These are phyloP conservation scores for Parapsyche elsis DNA, from an alignment of 1,140 invertebrate species.

Conservation along the genomic window DNA sequence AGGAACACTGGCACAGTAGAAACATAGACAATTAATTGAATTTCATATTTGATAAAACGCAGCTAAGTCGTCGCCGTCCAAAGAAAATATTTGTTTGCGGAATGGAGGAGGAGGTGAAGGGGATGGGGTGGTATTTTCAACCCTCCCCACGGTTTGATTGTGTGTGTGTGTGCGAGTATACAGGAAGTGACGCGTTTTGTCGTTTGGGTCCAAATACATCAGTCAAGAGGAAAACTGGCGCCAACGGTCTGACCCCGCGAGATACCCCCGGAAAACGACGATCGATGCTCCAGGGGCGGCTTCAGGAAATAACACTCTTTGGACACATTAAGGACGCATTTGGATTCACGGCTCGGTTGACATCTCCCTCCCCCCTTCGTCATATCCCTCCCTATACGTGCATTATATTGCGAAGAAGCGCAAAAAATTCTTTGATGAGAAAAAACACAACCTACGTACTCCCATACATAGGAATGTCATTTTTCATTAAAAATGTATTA, in stretches of 20 bases:
- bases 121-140: neutral
- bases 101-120: neutral
- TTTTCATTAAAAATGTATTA: too few relatives aligned
- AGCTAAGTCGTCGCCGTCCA: neutral
- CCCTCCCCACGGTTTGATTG: neutral
- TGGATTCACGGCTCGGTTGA: conserved; percentile 31
- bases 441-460: too few relatives aligned
- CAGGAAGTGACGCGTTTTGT: conserved; percentile 11
- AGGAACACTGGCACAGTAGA: too few relatives aligned
- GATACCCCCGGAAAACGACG: conserved; percentile 6
- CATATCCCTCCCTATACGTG: too few relatives aligned
- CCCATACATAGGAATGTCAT: too few relatives aligned
- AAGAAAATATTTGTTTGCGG: conserved; percentile 13
- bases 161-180: neutral
- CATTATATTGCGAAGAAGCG: too few relatives aligned
- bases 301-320: conserved; percentile 45
- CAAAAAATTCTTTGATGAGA: too few relatives aligned
- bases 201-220: neutral
- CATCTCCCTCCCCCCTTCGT: neutral
- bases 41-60: conserved; percentile 1
- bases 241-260: conserved; percentile 15
- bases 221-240: conserved; percentile 10
- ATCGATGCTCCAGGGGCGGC: conserved; percentile 39
- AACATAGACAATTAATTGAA: too few relatives aligned
- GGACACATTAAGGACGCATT: conserved; percentile 29